Base-by-base conservation (phyloP, 2,888 invertebrate genomes). In the Rhopalosiphum nymphaeae region DNA sequence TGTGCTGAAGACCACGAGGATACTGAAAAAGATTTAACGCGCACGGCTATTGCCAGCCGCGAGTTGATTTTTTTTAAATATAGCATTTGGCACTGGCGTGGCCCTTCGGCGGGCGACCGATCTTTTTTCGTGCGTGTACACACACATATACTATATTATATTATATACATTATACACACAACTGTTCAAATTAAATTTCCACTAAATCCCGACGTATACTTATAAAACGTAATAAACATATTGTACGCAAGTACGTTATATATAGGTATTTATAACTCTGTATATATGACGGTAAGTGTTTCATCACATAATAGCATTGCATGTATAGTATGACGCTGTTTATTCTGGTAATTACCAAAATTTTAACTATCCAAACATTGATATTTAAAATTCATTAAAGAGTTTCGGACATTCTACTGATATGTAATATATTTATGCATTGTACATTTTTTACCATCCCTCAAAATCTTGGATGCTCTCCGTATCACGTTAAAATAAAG, bases 21-120 rank as follows among this genome's bases (percentile, higher is more conserved):
- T 61, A 94, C 93, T 94, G 93, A 94, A 85, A 93, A 94, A 49
- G 86, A 86, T 86, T 90, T 86, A 26, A 94, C 90, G 93, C 93
- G 85, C 42, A 86, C 90, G 57, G 29, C 42, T 53, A 49, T 26
- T 42, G 90, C 90, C 42, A 56, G 78, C 93, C 61, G 25, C 36
- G 90, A 90, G 89, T 86, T 49, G 46, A 90, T 42, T 90, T 57
- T 93, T 89, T 93, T 86, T 94, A 94, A 94, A 94, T 94, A 94
- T 94, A 94, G 90, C 93, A 94, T 86, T 94, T 94, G 93, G 93
- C 93, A 94, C 93, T 36, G 85, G 61, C 57, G 90, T 36, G 85
- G 85, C 89, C 90, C 90, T 91, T 94, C 90, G 46, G 56, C 93
- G 85, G 57, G 61, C 49, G 84, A 53, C 90, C 89, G 61, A 84